These are phyloP conservation scores for Riparia riparia DNA, from an alignment of 2,113 vertebrate genomes.

Conservation along the genomic window DNA sequence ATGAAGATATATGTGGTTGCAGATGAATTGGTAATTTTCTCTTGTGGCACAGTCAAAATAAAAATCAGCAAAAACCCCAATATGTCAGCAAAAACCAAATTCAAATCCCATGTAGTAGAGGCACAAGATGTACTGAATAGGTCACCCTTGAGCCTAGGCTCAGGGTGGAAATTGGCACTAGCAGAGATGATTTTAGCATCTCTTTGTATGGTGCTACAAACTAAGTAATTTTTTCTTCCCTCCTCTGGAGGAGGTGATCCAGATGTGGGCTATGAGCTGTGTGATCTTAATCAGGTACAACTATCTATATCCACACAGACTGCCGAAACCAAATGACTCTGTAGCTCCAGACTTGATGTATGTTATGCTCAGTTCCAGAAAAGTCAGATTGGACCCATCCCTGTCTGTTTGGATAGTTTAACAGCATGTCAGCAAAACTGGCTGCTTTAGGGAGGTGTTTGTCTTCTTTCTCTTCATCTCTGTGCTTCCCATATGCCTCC, in stretches of 20 bases:
- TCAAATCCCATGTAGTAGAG: rapidly evolving
- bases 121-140: neutral
- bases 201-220: neutral
- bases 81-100: neutral
- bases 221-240: rapidly evolving
- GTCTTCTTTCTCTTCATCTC: neutral
- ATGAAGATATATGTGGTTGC: neutral
- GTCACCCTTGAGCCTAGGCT: neutral
- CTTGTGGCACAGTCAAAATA: neutral
- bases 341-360: neutral
- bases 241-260: neutral
- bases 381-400: neutral
- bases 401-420: neutral
- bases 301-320: rapidly evolving
- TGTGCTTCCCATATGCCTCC: neutral
- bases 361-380: neutral
- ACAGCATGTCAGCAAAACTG: neutral
- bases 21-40: neutral
- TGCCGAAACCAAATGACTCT: neutral
- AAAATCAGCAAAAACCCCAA: neutral
- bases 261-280: neutral
- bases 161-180: rapidly evolving
- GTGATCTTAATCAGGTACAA: neutral
- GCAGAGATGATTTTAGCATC: neutral
- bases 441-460: neutral